Conservation (phyloP, 92 coral and sea anemone species). For the Phenganax stokvisi region DNA sequence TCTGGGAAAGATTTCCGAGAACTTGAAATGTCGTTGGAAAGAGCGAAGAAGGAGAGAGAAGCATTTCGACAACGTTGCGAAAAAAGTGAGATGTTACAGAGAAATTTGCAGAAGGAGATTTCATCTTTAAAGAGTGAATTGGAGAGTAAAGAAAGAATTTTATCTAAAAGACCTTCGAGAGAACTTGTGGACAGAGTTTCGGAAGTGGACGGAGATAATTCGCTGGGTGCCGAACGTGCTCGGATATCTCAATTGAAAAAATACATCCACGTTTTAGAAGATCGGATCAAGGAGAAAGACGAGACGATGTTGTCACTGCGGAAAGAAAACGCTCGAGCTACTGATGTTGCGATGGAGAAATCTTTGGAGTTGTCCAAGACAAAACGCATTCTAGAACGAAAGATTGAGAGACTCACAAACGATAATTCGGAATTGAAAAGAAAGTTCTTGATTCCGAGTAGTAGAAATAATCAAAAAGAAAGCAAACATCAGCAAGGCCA, state of each 20-base stretch:
- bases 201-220: conserved; percentile 45
- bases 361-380: conserved; percentile 83
- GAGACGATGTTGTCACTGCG: conserved; percentile 53
- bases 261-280: conserved; percentile 44
- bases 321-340: conserved; percentile 66
- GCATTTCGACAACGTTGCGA: conserved; percentile 50
- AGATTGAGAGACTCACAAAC: conserved; percentile 71
- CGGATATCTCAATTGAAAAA: conserved; percentile 52
- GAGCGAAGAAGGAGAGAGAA: conserved; percentile 70
- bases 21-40: conserved; percentile 57
- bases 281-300: conserved; percentile 52
- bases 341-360: conserved; percentile 94
- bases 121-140: conserved; percentile 46
- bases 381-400: conserved; percentile 68
- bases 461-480: not conserved
- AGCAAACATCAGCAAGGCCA: conserved; percentile 1
- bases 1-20: conserved; percentile 11
- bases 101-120: conserved; percentile 54
- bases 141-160: conserved; percentile 44
- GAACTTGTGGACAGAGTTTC: conserved; percentile 44
- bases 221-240: conserved; percentile 43
- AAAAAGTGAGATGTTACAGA: conserved; percentile 50
- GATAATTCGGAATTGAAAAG: conserved; percentile 73
- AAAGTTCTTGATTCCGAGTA: conserved; percentile 46
- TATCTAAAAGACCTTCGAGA: conserved; percentile 13